A percentile compares a stretch with the other conserved stretches of the same genome.
Conservation (phyloP, 2,888 invertebrate genomes). For the Marronus borbonicus region DNA sequence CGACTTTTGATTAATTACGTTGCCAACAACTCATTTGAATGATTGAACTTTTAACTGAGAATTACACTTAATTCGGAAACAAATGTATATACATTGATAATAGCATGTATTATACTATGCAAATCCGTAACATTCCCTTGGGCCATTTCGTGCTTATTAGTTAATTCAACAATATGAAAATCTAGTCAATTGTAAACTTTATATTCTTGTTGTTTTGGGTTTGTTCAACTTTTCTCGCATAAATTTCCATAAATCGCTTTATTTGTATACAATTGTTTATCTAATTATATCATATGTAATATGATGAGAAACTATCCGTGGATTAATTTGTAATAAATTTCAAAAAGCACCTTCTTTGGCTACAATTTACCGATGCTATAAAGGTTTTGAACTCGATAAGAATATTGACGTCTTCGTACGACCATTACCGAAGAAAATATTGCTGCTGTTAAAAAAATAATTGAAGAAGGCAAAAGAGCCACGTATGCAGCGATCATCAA, state of each 20-base stretch:
- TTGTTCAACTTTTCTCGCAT: not conserved
- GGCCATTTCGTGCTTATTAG: not conserved
- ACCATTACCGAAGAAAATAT: too few species aligned
- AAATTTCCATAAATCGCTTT: not conserved
- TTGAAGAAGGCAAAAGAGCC: too few species aligned
- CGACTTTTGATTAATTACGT: not conserved
- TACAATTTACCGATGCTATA: too few species aligned
- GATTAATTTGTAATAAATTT: too few species aligned
- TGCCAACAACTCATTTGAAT: not conserved
- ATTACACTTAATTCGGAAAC: not conserved
- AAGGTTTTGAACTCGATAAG: too few species aligned
- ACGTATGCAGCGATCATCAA: too few species aligned
- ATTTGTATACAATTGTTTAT: not conserved
- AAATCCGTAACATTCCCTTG: not conserved
- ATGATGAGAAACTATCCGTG: too few species aligned
- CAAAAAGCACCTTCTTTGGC: too few species aligned
- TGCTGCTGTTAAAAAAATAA: too few species aligned
- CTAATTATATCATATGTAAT: not conserved
- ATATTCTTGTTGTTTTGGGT: not conserved
- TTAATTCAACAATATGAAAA: constrained; percentile 29
- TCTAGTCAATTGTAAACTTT: constrained; percentile 9
- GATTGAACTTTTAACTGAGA: not conserved
- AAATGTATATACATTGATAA: not conserved
- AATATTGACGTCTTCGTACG: too few species aligned
- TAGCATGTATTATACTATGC: constrained; percentile 9